Base-by-base conservation (phyloP, 2,888 invertebrate species). In the Syrista parreyssii region DNA sequence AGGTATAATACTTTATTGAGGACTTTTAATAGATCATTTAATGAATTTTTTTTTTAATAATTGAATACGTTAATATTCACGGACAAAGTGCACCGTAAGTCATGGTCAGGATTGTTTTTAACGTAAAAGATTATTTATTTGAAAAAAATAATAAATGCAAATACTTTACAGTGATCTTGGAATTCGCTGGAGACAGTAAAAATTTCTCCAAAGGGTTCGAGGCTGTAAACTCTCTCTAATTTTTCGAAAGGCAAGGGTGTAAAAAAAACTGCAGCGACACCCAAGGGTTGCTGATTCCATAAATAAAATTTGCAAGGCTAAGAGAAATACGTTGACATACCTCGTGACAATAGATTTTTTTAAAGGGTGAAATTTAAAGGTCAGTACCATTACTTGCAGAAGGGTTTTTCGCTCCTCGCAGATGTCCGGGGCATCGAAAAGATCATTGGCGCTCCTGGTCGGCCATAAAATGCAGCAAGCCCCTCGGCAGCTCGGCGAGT, bases 381-480 rank as follows among this genome's bases (percentile, higher is more conserved):
- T 55, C 23, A 23, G 23, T 55, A 23, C 55, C 55, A 55, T 55
- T 55, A 55, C 55, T 23, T 9, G 9, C 55, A 55, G 55, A 55
- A 55, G 55, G 55, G 55, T 2, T 55, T 55, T 23, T 55, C 23
- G 0, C 23, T 55, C 9, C 23, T 55, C 9, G 55, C 55, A 55
- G 23, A 68, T 30, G 35, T 33, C 32, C 68, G 73, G 36, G 76
- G n/a, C 35, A 74, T 30, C 15, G 12, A 35, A 68, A 73, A 77
- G 68, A 35, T 68, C 35, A 68, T 36, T 68, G 68, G 71, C 77
- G 77, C 68, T 69, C 77, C 77, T 77, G 77, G 74, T 68, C 23
- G 73, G 74, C 75, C 68, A 75, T 74, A 77, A 77, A 77, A 77
- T 77, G 75, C 74, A 75, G 77, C 30, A 31, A 68, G 77, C 75